These are phyloP conservation scores for Helogale parvula DNA, from an alignment of 2,113 vertebrate genomes.

Conservation along the genomic window DNA sequence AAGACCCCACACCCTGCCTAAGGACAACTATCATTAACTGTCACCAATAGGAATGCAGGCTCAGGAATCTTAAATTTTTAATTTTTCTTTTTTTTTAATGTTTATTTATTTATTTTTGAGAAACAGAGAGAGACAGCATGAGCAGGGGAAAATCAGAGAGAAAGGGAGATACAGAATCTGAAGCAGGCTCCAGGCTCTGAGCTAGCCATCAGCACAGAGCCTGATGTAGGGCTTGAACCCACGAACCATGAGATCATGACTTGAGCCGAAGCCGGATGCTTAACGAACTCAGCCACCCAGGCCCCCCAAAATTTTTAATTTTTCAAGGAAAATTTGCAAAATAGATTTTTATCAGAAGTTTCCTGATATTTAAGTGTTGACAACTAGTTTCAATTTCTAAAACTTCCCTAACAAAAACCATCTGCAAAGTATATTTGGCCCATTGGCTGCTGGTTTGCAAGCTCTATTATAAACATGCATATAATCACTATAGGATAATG, in stretches of 20 bases:
- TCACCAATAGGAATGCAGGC: neutral
- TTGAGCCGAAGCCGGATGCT: no score
- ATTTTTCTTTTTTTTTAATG: neutral
- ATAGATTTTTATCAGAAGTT: neutral
- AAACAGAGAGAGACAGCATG: no score
- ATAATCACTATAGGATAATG: neutral
- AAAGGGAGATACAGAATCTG: no score
- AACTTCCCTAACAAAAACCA: neutral
- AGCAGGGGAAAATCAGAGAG: no score
- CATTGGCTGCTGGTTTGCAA: neutral
- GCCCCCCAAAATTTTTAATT: neutral
- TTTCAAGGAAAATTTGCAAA: neutral
- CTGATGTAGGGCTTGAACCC: no score
- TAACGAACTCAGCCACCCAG: no score
- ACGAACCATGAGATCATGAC: no score
- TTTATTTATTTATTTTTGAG: no score
- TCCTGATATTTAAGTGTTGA: neutral
- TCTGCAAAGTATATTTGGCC: neutral
- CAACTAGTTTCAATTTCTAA: conserved; percentile 1
- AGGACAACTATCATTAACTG: neutral
- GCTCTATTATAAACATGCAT: neutral
- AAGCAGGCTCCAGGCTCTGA: no score
- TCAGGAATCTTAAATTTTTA: neutral
- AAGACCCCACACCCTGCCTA: neutral
- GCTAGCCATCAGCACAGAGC: no score